These are phyloP conservation scores for Rhingia rostrata DNA, from an alignment of 2,888 invertebrate genomes.

Conservation along the genomic window DNA sequence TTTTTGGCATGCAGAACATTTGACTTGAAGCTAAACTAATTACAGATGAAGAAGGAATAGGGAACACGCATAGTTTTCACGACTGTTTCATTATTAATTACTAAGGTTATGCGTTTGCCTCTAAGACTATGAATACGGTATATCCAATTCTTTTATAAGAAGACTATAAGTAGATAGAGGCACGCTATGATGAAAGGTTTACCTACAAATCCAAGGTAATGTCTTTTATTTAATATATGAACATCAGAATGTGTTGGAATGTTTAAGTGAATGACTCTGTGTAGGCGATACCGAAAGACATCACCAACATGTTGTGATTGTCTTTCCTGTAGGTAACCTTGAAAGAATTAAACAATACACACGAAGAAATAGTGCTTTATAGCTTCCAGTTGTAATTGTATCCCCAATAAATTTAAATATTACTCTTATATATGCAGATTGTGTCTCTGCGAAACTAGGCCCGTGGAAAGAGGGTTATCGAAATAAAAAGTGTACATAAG, in stretches of 20 bases:
- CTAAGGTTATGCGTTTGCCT: slow-evolving; percentile 33
- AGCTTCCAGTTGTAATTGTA: too few species aligned
- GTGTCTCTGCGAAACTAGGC: too few species aligned
- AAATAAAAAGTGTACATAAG: too few species aligned
- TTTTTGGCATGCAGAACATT: neutral
- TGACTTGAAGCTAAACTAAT: neutral
- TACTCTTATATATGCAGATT: too few species aligned
- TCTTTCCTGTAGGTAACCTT: slow-evolving; percentile 32
- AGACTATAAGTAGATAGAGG: slow-evolving; percentile 50
- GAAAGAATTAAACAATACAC: slow-evolving; percentile 51
- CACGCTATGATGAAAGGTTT: slow-evolving; percentile 55
- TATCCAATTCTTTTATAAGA: slow-evolving; percentile 40
- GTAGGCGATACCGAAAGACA: slow-evolving; percentile 39
- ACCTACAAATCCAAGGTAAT: slow-evolving; percentile 9
- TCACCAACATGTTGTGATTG: slow-evolving; percentile 48
- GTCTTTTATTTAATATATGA: slow-evolving; percentile 34
- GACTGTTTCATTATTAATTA: slow-evolving; percentile 57
- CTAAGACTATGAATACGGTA: slow-evolving; percentile 4
- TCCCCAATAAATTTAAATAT: too few species aligned
- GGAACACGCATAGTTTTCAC: slow-evolving; percentile 23
- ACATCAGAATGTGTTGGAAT: slow-evolving; percentile 47
- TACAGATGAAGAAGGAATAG: neutral
- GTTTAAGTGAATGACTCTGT: slow-evolving; percentile 19
- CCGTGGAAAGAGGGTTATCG: too few species aligned
- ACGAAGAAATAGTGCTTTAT: neutral